Evolutionary conservation across 2,888 invertebrate genomes (phyloP), one percentile per base, ranked within the genome.

Genomic region (Hypomecis punctinalis): DNA sequence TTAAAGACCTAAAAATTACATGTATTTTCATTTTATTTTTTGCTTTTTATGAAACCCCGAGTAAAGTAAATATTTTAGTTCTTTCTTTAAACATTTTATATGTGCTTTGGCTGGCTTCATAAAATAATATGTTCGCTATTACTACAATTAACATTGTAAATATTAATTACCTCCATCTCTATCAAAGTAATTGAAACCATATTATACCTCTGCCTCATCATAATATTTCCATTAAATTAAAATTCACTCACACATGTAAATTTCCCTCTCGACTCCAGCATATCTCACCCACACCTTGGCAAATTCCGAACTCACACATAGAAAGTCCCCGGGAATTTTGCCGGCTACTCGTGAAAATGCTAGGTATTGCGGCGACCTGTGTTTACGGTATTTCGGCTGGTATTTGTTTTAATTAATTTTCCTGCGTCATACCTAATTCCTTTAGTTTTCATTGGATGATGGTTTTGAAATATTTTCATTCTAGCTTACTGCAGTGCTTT

Each of bases 351-450:
- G 61, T 66, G 57, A 68, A 71, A 62, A 68, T 67, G 65, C 62
- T 66, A 55, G 57, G 59, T 68, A 69, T 68, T 51, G 47, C 57
- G 40, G 59, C 51, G 62, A 58, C 67, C 59, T 60, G 68, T 67
- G 68, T 67, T 69, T 66, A 61, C 59, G 66, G 61, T 42, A 62
- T 64, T 69, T 65, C 54, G 56, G 63, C 42, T 67, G 69, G 62
- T 57, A 72, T 72, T 70, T 69, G 66, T 68, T 74, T 72, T 69
- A 72, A 69, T 74, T 68, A 67, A 70, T 67, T 73, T 71, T 61
- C 36, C 51, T 64, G 51, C 68, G 63, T 63, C 61, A 64, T 66
- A 23, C 23, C 23, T 23, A 57, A 63, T 69, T 70, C 52, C 40
- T 52, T 39, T 49, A 23, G 61, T 13, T 59, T 61, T 53, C 8